These are phyloP conservation scores for Pitta sordida DNA, from an alignment of 2,113 vertebrate genomes.

Conservation along the genomic window DNA sequence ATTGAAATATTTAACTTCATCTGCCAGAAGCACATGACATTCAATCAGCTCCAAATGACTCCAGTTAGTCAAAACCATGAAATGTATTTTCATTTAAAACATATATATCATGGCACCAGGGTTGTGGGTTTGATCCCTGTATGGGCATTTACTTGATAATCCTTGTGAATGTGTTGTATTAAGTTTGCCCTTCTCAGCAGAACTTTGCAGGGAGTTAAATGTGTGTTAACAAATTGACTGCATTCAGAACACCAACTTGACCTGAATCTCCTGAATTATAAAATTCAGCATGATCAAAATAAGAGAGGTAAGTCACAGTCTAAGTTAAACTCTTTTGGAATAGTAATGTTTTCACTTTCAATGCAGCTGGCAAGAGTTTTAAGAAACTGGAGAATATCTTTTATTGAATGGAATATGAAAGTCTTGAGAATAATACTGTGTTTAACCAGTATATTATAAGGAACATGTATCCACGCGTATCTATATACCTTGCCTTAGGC, in stretches of 20 bases:
- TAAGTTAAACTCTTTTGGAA: not conserved
- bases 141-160: too few species aligned
- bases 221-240: constrained; percentile 20
- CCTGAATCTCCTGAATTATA: not conserved
- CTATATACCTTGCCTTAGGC: not conserved
- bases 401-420: not conserved
- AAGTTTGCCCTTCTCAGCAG: constrained; percentile 20
- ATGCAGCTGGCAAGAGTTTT: not conserved
- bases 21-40: not conserved
- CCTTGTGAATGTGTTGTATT: not conserved
- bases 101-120: too few species aligned
- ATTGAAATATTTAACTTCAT: not conserved
- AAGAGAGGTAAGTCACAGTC: not conserved
- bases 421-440: not conserved
- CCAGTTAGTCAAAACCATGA: not conserved
- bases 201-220: not conserved
- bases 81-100: not conserved
- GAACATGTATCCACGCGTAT: not conserved
- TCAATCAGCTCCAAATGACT: not conserved
- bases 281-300: not conserved
- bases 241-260: not conserved
- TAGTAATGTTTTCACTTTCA: not conserved
- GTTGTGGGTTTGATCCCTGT: too few species aligned
- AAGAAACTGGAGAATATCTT: not conserved
- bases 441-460: not conserved